These are phyloP conservation scores for Chauna torquata DNA, from an alignment of 2,113 vertebrate species.

Conservation along the genomic window DNA sequence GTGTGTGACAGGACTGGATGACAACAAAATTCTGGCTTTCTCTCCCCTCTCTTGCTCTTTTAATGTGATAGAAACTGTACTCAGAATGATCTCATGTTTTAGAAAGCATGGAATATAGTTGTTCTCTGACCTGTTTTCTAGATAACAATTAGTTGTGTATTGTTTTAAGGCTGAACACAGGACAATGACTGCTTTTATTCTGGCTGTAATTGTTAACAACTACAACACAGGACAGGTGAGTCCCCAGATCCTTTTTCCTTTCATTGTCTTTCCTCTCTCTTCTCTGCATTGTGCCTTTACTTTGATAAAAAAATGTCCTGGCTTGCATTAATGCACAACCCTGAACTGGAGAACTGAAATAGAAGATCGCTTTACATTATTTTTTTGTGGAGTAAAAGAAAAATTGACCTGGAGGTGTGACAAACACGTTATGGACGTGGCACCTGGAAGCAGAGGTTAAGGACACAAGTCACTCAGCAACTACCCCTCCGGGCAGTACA, in stretches of 20 bases:
- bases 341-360: neutral
- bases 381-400: neutral
- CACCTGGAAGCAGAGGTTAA: neutral
- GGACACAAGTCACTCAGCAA: neutral
- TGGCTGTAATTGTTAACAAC: conserved; percentile 97
- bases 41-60: neutral
- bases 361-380: neutral
- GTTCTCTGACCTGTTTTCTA: neutral
- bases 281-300: neutral
- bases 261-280: neutral
- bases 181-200: conserved; percentile 97
- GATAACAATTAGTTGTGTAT: neutral
- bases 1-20: neutral
- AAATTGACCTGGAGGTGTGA: neutral
- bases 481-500: neutral
- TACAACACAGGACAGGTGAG: conserved; percentile 96
- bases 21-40: neutral
- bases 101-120: neutral
- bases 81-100: rapidly evolving
- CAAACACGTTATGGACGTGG: neutral
- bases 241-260: neutral
- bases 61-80: rapidly evolving
- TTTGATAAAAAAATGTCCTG: neutral
- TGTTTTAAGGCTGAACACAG: conserved; percentile 91
- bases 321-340: neutral